Base-by-base conservation (phyloP, 2,797 vertebrate genomes). In the Characodon lateralis region DNA sequence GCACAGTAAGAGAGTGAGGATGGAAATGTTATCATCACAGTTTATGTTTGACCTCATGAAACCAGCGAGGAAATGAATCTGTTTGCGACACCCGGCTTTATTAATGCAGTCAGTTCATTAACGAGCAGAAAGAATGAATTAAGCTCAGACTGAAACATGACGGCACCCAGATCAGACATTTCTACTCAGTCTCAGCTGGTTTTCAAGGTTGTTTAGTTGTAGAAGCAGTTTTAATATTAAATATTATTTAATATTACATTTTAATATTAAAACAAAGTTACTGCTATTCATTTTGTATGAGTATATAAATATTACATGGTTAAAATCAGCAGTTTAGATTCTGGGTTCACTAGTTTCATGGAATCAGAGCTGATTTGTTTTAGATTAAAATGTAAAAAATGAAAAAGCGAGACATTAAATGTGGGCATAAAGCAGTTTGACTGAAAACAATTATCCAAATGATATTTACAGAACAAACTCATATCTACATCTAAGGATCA, bases 1-100 rank as follows among this genome's bases (percentile, higher is more conserved):
- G 10, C 59, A 68, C 68, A 18, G 12, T 53, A 7, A 68, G 71
- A n/a, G 58, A 72, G 68, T 48, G 31, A 5, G 76, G 80, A 68
- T 78, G 88, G 82, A 87, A 84, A 86, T 71, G 78, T 55, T 72
- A 0, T 55, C 35, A 8, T 76, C 8, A 48, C 70, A 13, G 65
- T 66, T 82, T 51, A 55, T 20, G 61, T 72, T 53, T 7, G 13
- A 50, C 51, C 24, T 14, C 83, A 65, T 56, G 72, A 82, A 80
- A 77, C 28, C 4, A 1, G 16, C 6, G 9, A 79, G 78, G 85
- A 88, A 81, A 87, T 63, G 2, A 78, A 78, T 56, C 18, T 31
- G 50, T 72, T 53, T 14, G 76, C 39, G 41, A 4, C 48, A 1
- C 2, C 22, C 1, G 65, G 66, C 72, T 31, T 78, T 78, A 39